These are phyloP conservation scores for Premnoplex brunnescens DNA, from an alignment of 2,797 vertebrate species.

Conservation along the genomic window DNA sequence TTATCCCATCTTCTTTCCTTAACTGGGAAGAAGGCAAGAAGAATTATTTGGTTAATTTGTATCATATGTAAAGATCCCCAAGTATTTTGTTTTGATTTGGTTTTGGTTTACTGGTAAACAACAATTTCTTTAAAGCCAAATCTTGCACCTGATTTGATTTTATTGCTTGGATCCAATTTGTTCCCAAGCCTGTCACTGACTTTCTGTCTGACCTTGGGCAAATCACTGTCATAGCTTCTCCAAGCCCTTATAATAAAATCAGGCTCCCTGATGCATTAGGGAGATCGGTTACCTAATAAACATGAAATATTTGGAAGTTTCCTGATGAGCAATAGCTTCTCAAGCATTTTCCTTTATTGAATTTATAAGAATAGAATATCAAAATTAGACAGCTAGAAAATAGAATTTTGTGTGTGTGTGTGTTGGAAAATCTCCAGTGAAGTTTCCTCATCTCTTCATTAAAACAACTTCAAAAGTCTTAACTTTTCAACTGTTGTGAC, in stretches of 20 bases:
- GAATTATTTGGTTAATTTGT: neutral
- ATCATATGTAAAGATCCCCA: neutral
- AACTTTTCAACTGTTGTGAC: neutral
- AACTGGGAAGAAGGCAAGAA: neutral
- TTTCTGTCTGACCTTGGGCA: conserved; percentile 33
- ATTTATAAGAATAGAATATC: conserved; percentile 5
- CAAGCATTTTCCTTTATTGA: conserved; percentile 32
- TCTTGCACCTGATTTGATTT: conserved; percentile 33
- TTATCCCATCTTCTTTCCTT: neutral
- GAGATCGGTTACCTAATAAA: conserved; percentile 51
- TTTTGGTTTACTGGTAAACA: conserved; percentile 4
- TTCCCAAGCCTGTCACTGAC: neutral
- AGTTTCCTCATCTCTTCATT: neutral
- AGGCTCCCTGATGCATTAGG: conserved; percentile 21
- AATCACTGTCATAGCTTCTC: conserved; percentile 17
- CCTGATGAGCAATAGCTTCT: conserved; percentile 28
- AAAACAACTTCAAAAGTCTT: neutral
- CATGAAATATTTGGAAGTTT: conserved; percentile 25
- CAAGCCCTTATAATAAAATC: conserved; percentile 38
- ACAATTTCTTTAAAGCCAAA: neutral
- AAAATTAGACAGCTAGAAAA: conserved; percentile 3
- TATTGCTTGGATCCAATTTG: neutral
- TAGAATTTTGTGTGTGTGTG: neutral
- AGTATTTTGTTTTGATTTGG: conserved; percentile 4
- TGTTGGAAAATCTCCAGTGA: neutral